Evolutionary conservation across 2,888 invertebrate genomes (phyloP).

Genomic region (Plutella xylostella): DNA sequence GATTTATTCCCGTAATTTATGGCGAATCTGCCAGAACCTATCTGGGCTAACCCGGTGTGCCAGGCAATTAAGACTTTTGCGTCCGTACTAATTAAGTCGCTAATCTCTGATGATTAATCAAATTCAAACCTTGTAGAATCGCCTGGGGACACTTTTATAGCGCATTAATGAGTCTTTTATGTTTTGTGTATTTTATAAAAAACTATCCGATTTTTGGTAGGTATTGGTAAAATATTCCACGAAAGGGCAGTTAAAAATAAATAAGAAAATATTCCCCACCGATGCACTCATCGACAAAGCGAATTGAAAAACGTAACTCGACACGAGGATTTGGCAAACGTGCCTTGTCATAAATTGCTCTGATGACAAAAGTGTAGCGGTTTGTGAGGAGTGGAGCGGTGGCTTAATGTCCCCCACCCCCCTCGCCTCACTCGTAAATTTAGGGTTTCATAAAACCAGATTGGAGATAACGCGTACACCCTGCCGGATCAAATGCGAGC

Average conservation of each 20-base stretch:
- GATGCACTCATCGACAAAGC: background rate
- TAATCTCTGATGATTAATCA: constrained; percentile 7
- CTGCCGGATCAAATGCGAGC: constrained; percentile 64
- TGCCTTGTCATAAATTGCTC: constrained; percentile 60
- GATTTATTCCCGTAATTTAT: constrained; percentile 70
- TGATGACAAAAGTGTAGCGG: constrained; percentile 65
- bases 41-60: constrained; percentile 60
- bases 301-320: constrained; percentile 5
- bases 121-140: too few species aligned
- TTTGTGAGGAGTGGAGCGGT: constrained; percentile 48
- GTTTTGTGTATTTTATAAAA: too few species aligned
- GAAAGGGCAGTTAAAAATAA: background rate
- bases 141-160: too few species aligned
- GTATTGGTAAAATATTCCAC: too few species aligned
- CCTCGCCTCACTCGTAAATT: constrained; percentile 67
- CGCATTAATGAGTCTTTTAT: too few species aligned
- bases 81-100: constrained; percentile 8
- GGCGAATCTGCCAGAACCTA: constrained; percentile 55
- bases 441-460: constrained; percentile 71
- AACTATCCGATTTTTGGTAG: too few species aligned
- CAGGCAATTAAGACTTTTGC: constrained; percentile 57
- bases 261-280: background rate
- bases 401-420: constrained; percentile 59
- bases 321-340: constrained; percentile 41
- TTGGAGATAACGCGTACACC: constrained; percentile 65